phyloP scores from a whole-genome alignment of 2,888 invertebrate genomes.

The Drosophila mulleri region DNA sequence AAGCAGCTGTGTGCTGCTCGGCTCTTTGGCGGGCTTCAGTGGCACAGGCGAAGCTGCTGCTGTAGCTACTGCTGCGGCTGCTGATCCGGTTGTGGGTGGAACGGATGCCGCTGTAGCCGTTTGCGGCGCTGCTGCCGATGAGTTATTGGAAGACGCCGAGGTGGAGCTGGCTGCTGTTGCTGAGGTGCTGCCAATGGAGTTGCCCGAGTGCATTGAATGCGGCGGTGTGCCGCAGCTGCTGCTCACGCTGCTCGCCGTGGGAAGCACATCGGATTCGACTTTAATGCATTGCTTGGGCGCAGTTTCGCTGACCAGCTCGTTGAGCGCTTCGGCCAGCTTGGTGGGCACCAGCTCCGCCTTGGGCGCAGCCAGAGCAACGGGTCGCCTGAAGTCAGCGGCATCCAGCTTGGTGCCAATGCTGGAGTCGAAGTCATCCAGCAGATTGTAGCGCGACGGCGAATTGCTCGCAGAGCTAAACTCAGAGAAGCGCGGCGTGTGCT shows the following conservation, averaged over 20 bases:
- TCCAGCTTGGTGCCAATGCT: conserved; percentile 85
- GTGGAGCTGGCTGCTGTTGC: conserved; percentile 80
- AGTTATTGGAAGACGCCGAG: conserved; percentile 71
- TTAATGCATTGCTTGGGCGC: conserved; percentile 23
- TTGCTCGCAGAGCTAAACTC: conserved; percentile 92
- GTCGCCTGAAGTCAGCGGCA: conserved; percentile 85
- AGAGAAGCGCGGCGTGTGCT: conserved; percentile 92
- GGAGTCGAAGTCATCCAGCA: conserved; percentile 88
- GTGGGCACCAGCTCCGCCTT: conserved; percentile 85
- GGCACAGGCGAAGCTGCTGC: conserved; percentile 19
- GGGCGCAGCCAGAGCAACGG: conserved; percentile 83
- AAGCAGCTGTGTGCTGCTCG: conserved; percentile 82
- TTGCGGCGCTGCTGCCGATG: conserved; percentile 58
- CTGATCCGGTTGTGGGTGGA: conserved; percentile 31
- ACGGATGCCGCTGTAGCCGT: conserved; percentile 37
- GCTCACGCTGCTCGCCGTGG: conserved; percentile 80
- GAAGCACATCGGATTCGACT: conserved; percentile 40
- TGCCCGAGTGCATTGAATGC: conserved; percentile 81
- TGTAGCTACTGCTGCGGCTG: conserved; percentile 1
- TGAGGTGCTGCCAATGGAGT: conserved; percentile 83
- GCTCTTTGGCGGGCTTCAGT: conserved; percentile 76
- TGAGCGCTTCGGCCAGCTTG: conserved; percentile 85
- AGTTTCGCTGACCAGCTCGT: conserved; percentile 85
- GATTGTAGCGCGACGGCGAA: conserved; percentile 89
- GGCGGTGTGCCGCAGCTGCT: conserved; percentile 83